Evolutionary conservation across 2,113 vertebrate genomes (phyloP).

Genomic region (Callopanchax toddi): DNA sequence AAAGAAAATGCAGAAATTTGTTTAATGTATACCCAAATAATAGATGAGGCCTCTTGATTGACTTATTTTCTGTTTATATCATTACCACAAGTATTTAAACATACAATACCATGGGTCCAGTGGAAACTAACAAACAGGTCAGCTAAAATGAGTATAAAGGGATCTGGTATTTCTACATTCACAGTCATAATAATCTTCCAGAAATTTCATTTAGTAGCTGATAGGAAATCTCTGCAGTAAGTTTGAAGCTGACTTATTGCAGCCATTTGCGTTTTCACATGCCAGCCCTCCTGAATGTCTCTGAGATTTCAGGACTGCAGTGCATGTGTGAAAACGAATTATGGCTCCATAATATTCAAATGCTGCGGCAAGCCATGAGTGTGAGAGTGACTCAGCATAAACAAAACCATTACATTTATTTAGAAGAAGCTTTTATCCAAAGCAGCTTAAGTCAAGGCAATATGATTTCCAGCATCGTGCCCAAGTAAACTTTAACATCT

Average conservation of each 20-base stretch:
- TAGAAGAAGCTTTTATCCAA: neutral
- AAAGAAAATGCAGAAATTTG: neutral
- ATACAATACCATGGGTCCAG: neutral
- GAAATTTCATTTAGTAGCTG: neutral
- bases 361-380: neutral
- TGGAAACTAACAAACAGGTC: neutral
- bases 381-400: neutral
- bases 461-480: neutral
- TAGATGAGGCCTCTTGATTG: neutral
- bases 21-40: neutral
- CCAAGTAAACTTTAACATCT: neutral
- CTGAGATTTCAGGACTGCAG: neutral
- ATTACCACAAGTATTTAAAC: neutral
- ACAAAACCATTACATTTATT: neutral
- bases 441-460: neutral
- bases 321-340: neutral
- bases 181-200: neutral
- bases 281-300: neutral
- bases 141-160: neutral
- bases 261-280: neutral
- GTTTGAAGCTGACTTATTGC: constrained; percentile 1
- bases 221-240: neutral
- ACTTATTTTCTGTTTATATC: neutral
- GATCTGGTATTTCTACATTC: neutral
- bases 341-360: constrained; percentile 1